Base-by-base conservation (phyloP, 2,888 invertebrate species). In the Ochropleura plecta region DNA sequence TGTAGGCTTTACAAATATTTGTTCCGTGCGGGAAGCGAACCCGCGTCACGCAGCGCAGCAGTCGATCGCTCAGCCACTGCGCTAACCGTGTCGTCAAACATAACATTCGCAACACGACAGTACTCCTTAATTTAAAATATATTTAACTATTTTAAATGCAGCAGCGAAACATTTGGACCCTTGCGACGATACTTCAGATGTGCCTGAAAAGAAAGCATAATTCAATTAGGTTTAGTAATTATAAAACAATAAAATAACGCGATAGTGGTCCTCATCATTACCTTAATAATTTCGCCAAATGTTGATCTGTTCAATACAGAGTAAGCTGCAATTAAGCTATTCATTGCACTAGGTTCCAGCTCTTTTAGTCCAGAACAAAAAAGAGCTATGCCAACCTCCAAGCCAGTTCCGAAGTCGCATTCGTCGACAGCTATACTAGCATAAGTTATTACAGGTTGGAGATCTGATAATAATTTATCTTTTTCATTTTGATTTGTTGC, bases 401-500 rank as follows among this genome's bases (percentile, higher is more conserved):
- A 93, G 0, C 99, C 98, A 71, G 99, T 99, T 0, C 99, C 99
- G 94, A 99, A 99, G 93, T 99, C 99, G 91, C 98, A 98, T 93
- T 99, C 99, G 91, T 99, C 99, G 74, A 98, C 97, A 0, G 99
- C 99, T 92, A 99, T 98, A 92, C 97, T 98, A 9, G 98, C 98
- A 73, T 97, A 97, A 6, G 98, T 98, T 78, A 99, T 97, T 3
- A 99, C 95, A 74, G 98, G 98, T 88, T 99, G 98, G 6, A 99
- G 91, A 48, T 98, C 97, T 42, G 98, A 97, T 78, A 98, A 95
- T 49, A 97, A 94, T 67, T 95, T 96, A 78, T 97, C 95, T 86
- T 97, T 97, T 81, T 98, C 97, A 16, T 94, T 95, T 44, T 97
- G 96, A 7, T 95, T 92, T 79, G 96, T 96, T 16, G 97, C 97